Percentiles rank a stretch among this genome's conserved stretches.
These are phyloP conservation scores for Drosophila seguyi DNA, from an alignment of 1,140 invertebrate species.

Conservation along the genomic window DNA sequence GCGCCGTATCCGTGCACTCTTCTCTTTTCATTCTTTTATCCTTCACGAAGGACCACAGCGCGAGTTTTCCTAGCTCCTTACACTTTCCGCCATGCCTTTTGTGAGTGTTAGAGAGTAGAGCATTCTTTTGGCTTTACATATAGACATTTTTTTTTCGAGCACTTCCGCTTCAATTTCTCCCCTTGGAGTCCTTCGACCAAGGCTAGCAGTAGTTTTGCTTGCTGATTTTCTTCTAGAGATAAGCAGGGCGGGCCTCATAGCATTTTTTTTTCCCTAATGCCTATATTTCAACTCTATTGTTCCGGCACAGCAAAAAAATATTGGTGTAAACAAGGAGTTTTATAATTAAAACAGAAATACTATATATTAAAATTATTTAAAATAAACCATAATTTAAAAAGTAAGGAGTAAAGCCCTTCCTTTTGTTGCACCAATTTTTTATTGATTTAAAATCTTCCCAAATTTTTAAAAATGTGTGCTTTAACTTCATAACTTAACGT, in stretches of 20 bases:
- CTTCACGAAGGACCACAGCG: slow-evolving; percentile 25
- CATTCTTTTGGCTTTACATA: slow-evolving; percentile 42
- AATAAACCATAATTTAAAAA: too few relatives aligned
- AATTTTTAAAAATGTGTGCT: too few relatives aligned
- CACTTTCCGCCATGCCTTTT: slow-evolving; percentile 25
- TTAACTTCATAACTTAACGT: too few relatives aligned
- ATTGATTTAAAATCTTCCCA: too few relatives aligned
- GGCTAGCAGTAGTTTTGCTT: slow-evolving; percentile 20
- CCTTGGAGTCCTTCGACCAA: slow-evolving; percentile 13
- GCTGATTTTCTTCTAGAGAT: slow-evolving; percentile 65
- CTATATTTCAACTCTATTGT: slow-evolving; percentile 13
- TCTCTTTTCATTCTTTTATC: background rate
- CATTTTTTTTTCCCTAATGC: slow-evolving; percentile 18
- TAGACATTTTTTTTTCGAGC: slow-evolving; percentile 31
- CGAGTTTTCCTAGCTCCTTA: slow-evolving; percentile 19
- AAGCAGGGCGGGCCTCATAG: slow-evolving; percentile 47
- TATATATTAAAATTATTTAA: too few relatives aligned
- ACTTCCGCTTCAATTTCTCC: slow-evolving; percentile 59
- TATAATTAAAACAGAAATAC: too few relatives aligned
- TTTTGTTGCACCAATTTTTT: too few relatives aligned
- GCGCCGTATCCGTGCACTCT: slow-evolving; percentile 22
- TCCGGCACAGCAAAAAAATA: background rate
- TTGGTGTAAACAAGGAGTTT: background rate
- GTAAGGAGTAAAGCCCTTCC: too few relatives aligned
- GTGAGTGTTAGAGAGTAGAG: slow-evolving; percentile 15